A percentile compares a stretch with the other conserved stretches of the same genome.
Conservation (phyloP, 2,113 vertebrate genomes). For the Gymnobelideus leadbeateri region DNA sequence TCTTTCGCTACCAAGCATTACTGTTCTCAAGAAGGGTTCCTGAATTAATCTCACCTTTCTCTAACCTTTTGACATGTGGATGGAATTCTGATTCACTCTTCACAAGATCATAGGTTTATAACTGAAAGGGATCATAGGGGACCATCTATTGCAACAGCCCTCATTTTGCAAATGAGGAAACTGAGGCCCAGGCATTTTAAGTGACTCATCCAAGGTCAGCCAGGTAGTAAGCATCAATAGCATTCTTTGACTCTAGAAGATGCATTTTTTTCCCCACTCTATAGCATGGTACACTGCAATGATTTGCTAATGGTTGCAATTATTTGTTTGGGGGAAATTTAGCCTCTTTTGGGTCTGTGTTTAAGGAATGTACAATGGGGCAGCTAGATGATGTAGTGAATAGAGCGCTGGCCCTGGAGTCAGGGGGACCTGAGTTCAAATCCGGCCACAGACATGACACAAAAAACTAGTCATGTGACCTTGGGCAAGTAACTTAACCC, state of each 20-base stretch:
- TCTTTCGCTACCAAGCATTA: neutral
- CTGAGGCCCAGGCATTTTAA: neutral
- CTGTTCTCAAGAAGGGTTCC: neutral
- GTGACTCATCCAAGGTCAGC: neutral
- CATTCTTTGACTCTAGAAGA: neutral
- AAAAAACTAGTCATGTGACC: no score
- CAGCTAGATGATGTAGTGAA: no score
- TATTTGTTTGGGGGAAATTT: neutral
- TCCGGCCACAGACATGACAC: no score
- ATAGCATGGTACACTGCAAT: neutral
- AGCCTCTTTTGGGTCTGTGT: neutral
- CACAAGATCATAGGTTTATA: neutral
- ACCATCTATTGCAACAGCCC: neutral
- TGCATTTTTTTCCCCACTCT: neutral
- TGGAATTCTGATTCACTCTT: neutral
- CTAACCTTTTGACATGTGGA: neutral
- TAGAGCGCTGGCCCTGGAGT: no score
- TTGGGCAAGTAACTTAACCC: no score
- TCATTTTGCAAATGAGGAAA: neutral
- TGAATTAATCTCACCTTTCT: neutral
- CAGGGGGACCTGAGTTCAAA: no score
- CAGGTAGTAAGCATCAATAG: neutral
- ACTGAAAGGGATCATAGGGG: neutral
- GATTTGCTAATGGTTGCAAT: neutral
- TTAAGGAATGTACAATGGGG: neutral